Percentiles rank a stretch among this genome's conserved stretches.
Evolutionary conservation across 1,140 invertebrate genomes (phyloP).

Genomic region (Calliopsis andreniformis): DNA sequence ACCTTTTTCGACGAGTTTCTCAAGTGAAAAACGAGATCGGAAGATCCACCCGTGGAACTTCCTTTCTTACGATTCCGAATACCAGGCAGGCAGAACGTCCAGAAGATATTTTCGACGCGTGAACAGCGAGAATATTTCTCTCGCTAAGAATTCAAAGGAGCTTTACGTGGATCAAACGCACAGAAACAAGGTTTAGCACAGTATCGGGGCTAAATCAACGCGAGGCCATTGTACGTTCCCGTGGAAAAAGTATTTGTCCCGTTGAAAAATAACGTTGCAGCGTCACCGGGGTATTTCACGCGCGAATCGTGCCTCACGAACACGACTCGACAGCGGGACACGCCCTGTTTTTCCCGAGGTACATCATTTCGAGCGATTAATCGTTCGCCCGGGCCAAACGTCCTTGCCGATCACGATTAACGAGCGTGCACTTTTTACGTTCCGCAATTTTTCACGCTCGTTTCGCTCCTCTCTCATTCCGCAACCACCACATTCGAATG

Average conservation of each 20-base stretch:
- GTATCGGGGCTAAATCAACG: slow-evolving; percentile 48
- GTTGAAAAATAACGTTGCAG: background rate
- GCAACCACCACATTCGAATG: background rate
- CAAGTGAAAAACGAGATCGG: slow-evolving; percentile 26
- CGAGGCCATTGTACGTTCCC: slow-evolving; percentile 34
- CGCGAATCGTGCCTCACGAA: slow-evolving; percentile 27
- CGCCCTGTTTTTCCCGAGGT: background rate
- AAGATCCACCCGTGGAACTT: slow-evolving; percentile 27
- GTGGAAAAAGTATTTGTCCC: slow-evolving; percentile 33
- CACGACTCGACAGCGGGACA: background rate
- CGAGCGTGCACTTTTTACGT: slow-evolving; percentile 29
- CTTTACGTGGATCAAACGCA: background rate
- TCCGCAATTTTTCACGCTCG: slow-evolving; percentile 4
- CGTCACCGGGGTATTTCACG: background rate
- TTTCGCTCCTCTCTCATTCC: background rate
- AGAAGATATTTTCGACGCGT: background rate
- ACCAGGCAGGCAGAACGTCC: background rate
- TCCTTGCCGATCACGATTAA: slow-evolving; percentile 46
- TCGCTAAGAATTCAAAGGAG: background rate
- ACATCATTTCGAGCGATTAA: slow-evolving; percentile 47
- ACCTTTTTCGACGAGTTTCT: slow-evolving; percentile 28
- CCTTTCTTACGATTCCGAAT: slow-evolving; percentile 42
- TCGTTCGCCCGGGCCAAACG: background rate
- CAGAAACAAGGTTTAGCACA: slow-evolving; percentile 33
- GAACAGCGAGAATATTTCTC: background rate